Percentiles rank a stretch among this genome's conserved stretches.
Evolutionary conservation across 2,888 invertebrate genomes (phyloP).

Genomic region (Melitaea athalia): DNA sequence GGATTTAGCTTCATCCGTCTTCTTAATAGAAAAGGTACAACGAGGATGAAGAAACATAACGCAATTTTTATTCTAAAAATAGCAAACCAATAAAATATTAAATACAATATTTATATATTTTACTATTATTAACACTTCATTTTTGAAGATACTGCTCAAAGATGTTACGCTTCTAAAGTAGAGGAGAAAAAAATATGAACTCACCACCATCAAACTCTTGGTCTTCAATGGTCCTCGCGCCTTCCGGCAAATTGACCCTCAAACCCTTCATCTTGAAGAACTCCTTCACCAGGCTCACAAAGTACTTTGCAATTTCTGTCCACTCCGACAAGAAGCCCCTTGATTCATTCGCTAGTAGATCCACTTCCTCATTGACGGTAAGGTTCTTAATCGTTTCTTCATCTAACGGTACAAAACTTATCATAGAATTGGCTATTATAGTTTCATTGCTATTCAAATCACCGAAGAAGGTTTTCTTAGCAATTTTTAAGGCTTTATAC

Average conservation of each 20-base stretch:
- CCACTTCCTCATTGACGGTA: slow-evolving; percentile 51
- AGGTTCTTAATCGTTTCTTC: slow-evolving; percentile 59
- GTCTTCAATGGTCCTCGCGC: slow-evolving; percentile 71
- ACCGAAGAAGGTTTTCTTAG: slow-evolving; percentile 68
- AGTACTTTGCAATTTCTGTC: slow-evolving; percentile 72
- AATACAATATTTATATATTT: no score
- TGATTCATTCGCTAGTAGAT: slow-evolving; percentile 51
- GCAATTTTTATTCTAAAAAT: no score
- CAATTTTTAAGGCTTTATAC: slow-evolving; percentile 73
- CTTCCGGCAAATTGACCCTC: slow-evolving; percentile 70
- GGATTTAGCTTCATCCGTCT: no score
- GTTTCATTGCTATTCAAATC: slow-evolving; percentile 64
- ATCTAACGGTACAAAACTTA: slow-evolving; percentile 70
- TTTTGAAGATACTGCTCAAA: no score
- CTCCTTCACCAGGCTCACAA: slow-evolving; percentile 67
- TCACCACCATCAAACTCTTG: slow-evolving; percentile 58
- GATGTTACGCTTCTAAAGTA: no score
- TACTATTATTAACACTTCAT: no score
- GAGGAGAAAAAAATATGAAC: slow-evolving; percentile 15
- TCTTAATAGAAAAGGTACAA: no score
- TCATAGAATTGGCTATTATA: slow-evolving; percentile 61
- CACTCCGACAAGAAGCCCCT: slow-evolving; percentile 72
- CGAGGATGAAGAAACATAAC: no score
- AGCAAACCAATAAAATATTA: no score
- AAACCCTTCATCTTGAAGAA: slow-evolving; percentile 73